phyloP scores from a whole-genome alignment of 2,888 invertebrate genomes.

The Parnassius mnemosyne region DNA sequence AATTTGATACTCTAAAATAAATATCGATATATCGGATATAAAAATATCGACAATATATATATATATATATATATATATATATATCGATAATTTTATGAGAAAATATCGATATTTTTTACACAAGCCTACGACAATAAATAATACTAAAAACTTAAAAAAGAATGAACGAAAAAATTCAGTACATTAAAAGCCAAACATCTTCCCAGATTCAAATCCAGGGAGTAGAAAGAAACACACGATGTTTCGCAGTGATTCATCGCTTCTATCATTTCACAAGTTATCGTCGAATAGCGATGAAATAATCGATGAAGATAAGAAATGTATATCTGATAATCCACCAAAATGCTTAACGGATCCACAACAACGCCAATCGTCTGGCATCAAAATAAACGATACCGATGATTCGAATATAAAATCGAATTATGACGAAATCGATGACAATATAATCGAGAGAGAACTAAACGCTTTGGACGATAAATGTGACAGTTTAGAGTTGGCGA shows the following conservation, averaged over 20 bases:
- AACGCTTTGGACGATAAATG: neutral
- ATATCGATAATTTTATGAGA: too few relatives aligned
- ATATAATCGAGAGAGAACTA: neutral
- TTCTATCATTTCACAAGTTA: conserved; percentile 14
- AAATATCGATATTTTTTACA: too few relatives aligned
- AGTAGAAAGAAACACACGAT: conserved; percentile 20
- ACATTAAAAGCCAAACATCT: neutral
- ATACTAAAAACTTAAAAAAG: too few relatives aligned
- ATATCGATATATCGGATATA: too few relatives aligned
- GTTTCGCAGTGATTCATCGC: conserved; percentile 20
- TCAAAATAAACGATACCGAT: neutral
- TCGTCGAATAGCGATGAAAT: conserved; percentile 13
- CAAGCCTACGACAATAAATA: too few relatives aligned
- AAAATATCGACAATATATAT: too few relatives aligned
- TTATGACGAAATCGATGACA: neutral
- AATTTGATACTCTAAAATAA: too few relatives aligned
- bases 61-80: too few relatives aligned
- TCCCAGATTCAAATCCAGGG: conserved; percentile 6
- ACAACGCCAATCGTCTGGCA: conserved; percentile 3
- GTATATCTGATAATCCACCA: neutral
- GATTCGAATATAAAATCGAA: neutral
- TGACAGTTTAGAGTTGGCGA: neutral
- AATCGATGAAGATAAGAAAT: neutral
- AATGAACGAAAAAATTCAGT: too few relatives aligned
- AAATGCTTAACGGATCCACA: neutral